Evolutionary conservation across 2,888 invertebrate genomes (phyloP).

Genomic region (Cataglyphis rosenhaueri): DNA sequence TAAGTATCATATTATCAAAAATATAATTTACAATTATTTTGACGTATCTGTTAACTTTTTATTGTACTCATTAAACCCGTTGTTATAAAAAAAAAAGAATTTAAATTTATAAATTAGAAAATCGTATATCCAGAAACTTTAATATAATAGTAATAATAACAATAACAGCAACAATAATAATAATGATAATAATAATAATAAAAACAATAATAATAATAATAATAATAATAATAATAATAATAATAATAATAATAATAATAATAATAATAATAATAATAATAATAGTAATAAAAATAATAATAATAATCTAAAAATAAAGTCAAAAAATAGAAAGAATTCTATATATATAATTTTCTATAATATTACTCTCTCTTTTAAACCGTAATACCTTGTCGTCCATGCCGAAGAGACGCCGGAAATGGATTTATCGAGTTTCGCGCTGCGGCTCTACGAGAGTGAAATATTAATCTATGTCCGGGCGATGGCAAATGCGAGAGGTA

Average conservation of each 20-base stretch:
- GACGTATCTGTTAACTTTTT: not conserved
- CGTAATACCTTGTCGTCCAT: not conserved
- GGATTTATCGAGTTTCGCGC: slow-evolving; percentile 36
- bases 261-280: not conserved
- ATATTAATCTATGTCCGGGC: slow-evolving; percentile 18
- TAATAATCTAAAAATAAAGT: not conserved
- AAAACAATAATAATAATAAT: not conserved
- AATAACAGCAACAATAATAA: not conserved
- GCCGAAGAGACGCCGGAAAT: slow-evolving; percentile 1
- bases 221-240: not conserved
- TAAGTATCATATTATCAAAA: not conserved
- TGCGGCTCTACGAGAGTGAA: not conserved
- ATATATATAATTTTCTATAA: not conserved
- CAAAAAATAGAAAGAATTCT: not conserved
- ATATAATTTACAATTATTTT: not conserved
- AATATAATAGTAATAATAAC: not conserved
- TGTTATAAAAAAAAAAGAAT: not conserved
- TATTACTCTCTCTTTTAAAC: not conserved
- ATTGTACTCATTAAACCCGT: slow-evolving; percentile 2
- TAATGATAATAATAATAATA: not conserved
- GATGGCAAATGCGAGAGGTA: slow-evolving; percentile 8
- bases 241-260: not conserved
- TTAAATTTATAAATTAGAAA: slow-evolving; percentile 7
- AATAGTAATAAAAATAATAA: not conserved
- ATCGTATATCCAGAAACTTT: not conserved